Conservation (phyloP, 2,113 vertebrate genomes). For the Vombatus ursinus region DNA sequence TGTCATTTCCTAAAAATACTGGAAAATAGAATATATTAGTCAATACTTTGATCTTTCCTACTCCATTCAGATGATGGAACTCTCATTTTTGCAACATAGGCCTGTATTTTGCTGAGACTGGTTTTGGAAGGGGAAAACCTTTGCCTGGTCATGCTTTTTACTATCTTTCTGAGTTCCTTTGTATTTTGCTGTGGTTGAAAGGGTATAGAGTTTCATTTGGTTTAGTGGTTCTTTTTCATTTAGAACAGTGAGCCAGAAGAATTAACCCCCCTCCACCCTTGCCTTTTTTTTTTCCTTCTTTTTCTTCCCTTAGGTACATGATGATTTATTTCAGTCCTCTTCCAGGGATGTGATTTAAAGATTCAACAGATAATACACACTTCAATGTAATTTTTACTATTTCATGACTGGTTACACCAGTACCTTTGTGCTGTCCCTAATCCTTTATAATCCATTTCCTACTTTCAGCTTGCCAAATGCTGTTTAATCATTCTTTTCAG, state of each 20-base stretch:
- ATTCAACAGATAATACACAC: slow-evolving; percentile 57
- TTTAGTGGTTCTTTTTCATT: slow-evolving; percentile 60
- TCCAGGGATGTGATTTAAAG: slow-evolving; percentile 68
- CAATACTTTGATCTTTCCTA: background rate
- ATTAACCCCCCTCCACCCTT: slow-evolving; percentile 50
- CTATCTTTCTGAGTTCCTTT: background rate
- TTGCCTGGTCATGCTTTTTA: slow-evolving; percentile 16
- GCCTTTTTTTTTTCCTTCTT: slow-evolving; percentile 57
- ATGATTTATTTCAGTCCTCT: slow-evolving; percentile 65
- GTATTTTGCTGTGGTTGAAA: slow-evolving; percentile 36
- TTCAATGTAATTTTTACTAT: slow-evolving; percentile 54
- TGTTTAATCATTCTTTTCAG: background rate
- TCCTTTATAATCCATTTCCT: slow-evolving; percentile 43
- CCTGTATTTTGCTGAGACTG: background rate
- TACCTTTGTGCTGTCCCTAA: slow-evolving; percentile 71
- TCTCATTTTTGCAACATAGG: background rate
- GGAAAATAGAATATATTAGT: slow-evolving; percentile 16
- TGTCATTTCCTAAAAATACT: background rate
- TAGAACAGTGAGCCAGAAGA: slow-evolving; percentile 53
- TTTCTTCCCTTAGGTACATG: slow-evolving; percentile 63
- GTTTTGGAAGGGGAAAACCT: slow-evolving; percentile 21
- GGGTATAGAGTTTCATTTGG: slow-evolving; percentile 43
- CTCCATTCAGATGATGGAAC: background rate
- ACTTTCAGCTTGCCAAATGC: background rate
- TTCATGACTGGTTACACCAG: slow-evolving; percentile 24